Percentiles rank a stretch among this genome's conserved stretches.
These are phyloP conservation scores for Kradibia gibbosae DNA, from an alignment of 1,140 invertebrate genomes.

Conservation along the genomic window DNA sequence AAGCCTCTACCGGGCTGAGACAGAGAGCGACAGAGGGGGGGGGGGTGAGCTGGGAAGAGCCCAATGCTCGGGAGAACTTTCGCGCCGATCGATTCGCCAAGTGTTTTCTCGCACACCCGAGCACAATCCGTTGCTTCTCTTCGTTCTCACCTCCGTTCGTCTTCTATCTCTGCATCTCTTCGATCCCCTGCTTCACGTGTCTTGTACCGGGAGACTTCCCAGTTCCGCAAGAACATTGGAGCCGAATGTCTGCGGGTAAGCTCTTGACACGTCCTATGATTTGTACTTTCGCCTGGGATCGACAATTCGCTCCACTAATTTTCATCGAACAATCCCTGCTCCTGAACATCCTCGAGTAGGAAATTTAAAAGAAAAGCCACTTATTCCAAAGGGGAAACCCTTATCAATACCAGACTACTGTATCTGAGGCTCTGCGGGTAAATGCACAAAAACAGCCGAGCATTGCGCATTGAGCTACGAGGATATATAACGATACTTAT, in stretches of 20 bases:
- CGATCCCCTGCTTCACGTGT: slow-evolving; percentile 37
- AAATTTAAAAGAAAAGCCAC: not conserved
- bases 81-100: slow-evolving; percentile 58
- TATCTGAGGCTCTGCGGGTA: not conserved
- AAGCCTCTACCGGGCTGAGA: slow-evolving; percentile 60
- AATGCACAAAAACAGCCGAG: too few species aligned
- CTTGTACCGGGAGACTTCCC: slow-evolving; percentile 47
- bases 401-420: not conserved
- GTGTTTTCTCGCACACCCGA: slow-evolving; percentile 57
- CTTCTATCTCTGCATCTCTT: slow-evolving; percentile 13
- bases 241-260: slow-evolving; percentile 20
- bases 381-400: not conserved
- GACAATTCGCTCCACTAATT: slow-evolving; percentile 38
- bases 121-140: slow-evolving; percentile 43
- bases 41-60: not conserved
- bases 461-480: too few species aligned
- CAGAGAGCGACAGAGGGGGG: not conserved
- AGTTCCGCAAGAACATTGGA: slow-evolving; percentile 31
- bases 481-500: too few species aligned
- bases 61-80: slow-evolving; percentile 25
- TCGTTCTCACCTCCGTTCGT: slow-evolving; percentile 51
- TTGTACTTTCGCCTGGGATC: slow-evolving; percentile 40
- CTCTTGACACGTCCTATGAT: slow-evolving; percentile 24
- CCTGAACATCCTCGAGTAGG: not conserved
- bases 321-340: slow-evolving; percentile 31